Base-by-base conservation (phyloP, 1,140 invertebrate genomes). In the Eulimnadia texana region DNA sequence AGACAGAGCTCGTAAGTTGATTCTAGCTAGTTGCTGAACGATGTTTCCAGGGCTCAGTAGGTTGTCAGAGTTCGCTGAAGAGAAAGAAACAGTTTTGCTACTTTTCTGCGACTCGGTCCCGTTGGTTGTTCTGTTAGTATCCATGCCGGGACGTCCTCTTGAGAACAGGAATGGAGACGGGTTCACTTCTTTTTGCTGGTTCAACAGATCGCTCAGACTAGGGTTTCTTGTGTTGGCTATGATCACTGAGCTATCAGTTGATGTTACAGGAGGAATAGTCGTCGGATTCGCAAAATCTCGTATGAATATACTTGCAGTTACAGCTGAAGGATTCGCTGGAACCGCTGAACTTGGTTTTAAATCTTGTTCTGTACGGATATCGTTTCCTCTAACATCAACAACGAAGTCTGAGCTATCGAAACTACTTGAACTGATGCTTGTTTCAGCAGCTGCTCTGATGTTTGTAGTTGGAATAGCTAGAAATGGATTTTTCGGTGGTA, bases 241-340 rank as follows among this genome's bases (percentile, higher is more conserved):
- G 22, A 57, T 33, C 20, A 57, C 10, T 2, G 55, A 57, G n/a
- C 29, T 57, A 22, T 57, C 55, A 9, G 55, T 57, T 2, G 55
- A 57, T 1, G 55, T 29, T 2, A 33, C n/a, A 22, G 3, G n/a
- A 10, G 28, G 16, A 6, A 57, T 13, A 20, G 55, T 10, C 33
- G 55, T 24, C 20, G 13, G 27, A 11, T 24, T 27, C 16, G 11
- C 55, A 27, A 20, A 11, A 42, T 16, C 6, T 10, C n/a, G 2
- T 16, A 57, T 11, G 55, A 33, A 29, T 29, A 57, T 57, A 22
- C 55, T 33, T n/a, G 10, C 27, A 24, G 53, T 22, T 25, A n/a
- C 53, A 23, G 28, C 53, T 55, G 53, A 23, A 9, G 53, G 53
- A 23, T 11, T 56, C n/a, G 24, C 19, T 19, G 23, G 23, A 56